Base-by-base conservation (phyloP, 2,113 vertebrate species). In the Gymnocephalus cernua region DNA sequence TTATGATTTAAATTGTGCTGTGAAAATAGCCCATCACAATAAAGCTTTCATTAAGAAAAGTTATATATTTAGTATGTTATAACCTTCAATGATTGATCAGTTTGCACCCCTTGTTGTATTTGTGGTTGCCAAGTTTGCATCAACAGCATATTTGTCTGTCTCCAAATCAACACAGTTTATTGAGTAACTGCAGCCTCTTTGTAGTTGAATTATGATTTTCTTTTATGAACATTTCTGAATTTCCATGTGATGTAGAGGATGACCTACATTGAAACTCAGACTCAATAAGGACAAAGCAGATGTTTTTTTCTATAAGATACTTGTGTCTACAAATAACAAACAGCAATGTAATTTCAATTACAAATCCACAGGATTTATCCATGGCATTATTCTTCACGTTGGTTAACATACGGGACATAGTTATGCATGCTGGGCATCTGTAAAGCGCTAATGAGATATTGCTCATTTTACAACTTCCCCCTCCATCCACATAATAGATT, bases 141-240 rank as follows among this genome's bases (percentile, higher is more conserved):
- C 80, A 80, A 59, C 85, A 77, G 88, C 64, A 77, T 53, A 65
- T 86, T 86, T 71, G 79, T 77, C 65, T n/a, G 25, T 65, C 71
- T 79, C 44, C 32, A 75, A 71, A 71, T 80, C 12, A 12, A 69
- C 59, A 56, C 69, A 51, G n/a, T 65, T 84, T 67, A 63, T 64
- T 77, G 50, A 62, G 61, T 45, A 77, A 56, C 47, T 27, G 19
- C 69, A 65, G 44, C 62, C 13, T 51, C 41, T 70, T 68, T 77
- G 14, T 15, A 15, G 53, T 21, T 61, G 16, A 71, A 35, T 53
- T 66, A 6, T 41, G 44, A 32, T 25, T 19, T 53, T 11, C 0
- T 4, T 7, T 27, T 15, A 51, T 25, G 38, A 29, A 16, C 11
- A 38, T 47, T 21, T 74, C 3, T 45, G 11, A 27, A 48, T 72